Conservation (phyloP, 35 echinoderm and acorn worm species). For the Apostichopus japonicus region DNA sequence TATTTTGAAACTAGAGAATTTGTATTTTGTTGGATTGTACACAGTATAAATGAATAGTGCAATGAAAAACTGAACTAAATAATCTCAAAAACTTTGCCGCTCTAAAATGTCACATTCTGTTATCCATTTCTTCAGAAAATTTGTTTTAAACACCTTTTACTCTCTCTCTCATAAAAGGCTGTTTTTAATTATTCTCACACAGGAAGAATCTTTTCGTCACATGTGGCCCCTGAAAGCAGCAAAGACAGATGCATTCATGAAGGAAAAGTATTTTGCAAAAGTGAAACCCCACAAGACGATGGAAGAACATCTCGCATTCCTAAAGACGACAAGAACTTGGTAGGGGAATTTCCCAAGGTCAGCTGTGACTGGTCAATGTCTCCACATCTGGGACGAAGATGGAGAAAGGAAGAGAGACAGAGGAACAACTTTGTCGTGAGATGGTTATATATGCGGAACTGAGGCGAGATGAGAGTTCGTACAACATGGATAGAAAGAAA, state of each 20-base stretch:
- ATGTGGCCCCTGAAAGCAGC: neutral
- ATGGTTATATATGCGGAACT: neutral
- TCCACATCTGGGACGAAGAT: neutral
- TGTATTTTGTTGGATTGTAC: too few relatives aligned
- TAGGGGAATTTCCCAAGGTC: neutral
- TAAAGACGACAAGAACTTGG: constrained; percentile 30
- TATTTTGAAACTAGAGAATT: too few relatives aligned
- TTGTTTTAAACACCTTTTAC: too few relatives aligned
- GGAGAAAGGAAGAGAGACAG: neutral
- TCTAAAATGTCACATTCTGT: too few relatives aligned
- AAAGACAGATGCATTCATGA: constrained; percentile 17
- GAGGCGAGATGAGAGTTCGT: neutral
- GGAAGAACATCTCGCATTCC: constrained; percentile 28
- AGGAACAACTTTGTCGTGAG: neutral
- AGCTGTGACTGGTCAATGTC: neutral
- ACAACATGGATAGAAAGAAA: too few relatives aligned
- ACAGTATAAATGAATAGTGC: too few relatives aligned
- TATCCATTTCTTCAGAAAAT: too few relatives aligned
- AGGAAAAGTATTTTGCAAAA: constrained; percentile 11
- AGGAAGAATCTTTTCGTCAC: constrained; percentile 30
- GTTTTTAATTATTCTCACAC: neutral
- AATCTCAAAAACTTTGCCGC: too few relatives aligned
- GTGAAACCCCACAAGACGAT: constrained; percentile 39
- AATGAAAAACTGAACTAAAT: too few relatives aligned
- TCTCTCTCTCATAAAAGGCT: neutral